These are phyloP conservation scores for Allacma fusca DNA, from an alignment of 2,888 invertebrate species.

Conservation along the genomic window DNA sequence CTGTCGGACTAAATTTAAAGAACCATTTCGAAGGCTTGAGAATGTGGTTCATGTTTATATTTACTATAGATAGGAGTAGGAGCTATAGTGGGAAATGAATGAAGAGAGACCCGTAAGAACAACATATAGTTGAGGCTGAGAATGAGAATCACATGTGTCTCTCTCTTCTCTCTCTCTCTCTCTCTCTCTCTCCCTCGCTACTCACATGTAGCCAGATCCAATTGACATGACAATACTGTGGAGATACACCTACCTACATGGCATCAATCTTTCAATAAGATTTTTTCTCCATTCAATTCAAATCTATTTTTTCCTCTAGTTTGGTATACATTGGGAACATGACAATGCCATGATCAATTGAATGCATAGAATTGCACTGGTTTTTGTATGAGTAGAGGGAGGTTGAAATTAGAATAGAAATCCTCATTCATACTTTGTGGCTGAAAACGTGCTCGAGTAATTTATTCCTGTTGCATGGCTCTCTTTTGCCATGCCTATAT, in stretches of 20 bases:
- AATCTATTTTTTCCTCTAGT: constrained; percentile 29
- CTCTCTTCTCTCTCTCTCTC: no score
- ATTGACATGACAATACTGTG: constrained; percentile 39
- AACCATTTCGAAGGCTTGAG: neutral
- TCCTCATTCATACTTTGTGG: neutral
- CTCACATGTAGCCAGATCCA: constrained; percentile 16
- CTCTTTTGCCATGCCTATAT: neutral
- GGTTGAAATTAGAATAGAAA: constrained; percentile 4
- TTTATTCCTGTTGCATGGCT: neutral
- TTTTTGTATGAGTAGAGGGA: neutral
- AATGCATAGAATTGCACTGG: neutral
- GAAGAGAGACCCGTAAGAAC: no score
- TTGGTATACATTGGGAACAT: neutral
- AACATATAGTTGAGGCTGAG: neutral
- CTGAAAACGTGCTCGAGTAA: constrained; percentile 17
- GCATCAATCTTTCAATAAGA: constrained; percentile 29
- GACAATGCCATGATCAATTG: neutral
- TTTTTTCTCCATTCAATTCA: constrained; percentile 36
- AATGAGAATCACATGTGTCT: neutral
- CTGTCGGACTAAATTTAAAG: constrained; percentile 14
- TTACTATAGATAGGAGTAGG: neutral
- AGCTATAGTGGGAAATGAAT: neutral
- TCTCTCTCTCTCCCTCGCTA: no score
- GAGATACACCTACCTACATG: neutral
- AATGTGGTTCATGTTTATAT: neutral